A percentile compares a stretch with the other conserved stretches of the same genome.
These are phyloP conservation scores for Camponotus pennsylvanicus DNA, from an alignment of 1,140 invertebrate genomes.

Conservation along the genomic window DNA sequence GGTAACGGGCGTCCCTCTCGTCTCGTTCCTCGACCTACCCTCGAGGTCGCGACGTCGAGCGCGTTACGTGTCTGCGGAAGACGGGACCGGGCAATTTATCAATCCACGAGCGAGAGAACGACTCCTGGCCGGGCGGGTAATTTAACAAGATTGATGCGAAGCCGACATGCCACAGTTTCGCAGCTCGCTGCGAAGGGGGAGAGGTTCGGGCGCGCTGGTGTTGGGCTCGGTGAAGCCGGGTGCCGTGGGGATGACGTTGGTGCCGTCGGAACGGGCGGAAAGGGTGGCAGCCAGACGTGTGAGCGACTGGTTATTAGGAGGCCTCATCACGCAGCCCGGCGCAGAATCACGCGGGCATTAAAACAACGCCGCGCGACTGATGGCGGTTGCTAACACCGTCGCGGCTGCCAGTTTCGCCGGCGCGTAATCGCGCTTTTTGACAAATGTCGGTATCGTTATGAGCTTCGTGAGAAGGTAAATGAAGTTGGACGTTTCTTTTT, in stretches of 20 bases:
- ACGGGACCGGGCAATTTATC: slow-evolving; percentile 85
- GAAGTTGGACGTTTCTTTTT: slow-evolving; percentile 49
- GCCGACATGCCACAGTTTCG: slow-evolving; percentile 85
- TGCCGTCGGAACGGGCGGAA: slow-evolving; percentile 68
- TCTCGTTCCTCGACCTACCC: slow-evolving; percentile 46
- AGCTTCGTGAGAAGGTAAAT: slow-evolving; percentile 43
- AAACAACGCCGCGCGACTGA: slow-evolving; percentile 73
- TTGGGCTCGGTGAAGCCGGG: slow-evolving; percentile 50
- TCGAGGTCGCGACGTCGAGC: slow-evolving; percentile 77
- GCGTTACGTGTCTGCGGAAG: slow-evolving; percentile 82
- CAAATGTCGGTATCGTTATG: slow-evolving; percentile 61
- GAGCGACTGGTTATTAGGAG: slow-evolving; percentile 83
- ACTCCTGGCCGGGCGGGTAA: slow-evolving; percentile 84
- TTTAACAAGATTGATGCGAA: slow-evolving; percentile 86
- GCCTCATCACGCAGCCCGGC: slow-evolving; percentile 80
- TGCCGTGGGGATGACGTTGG: slow-evolving; percentile 66
- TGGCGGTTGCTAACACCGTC: slow-evolving; percentile 70
- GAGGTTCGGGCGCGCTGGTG: slow-evolving; percentile 56
- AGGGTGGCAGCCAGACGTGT: slow-evolving; percentile 76
- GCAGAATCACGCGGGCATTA: slow-evolving; percentile 79
- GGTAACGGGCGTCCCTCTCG: slow-evolving; percentile 41
- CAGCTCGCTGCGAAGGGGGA: slow-evolving; percentile 73
- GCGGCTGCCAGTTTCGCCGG: slow-evolving; percentile 63
- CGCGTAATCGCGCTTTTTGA: slow-evolving; percentile 55
- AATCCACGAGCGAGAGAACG: slow-evolving; percentile 82